A percentile compares a stretch with the other conserved stretches of the same genome.
Evolutionary conservation across 2,113 vertebrate species (phyloP).

Genomic region (Andinoacara biseriatus): DNA sequence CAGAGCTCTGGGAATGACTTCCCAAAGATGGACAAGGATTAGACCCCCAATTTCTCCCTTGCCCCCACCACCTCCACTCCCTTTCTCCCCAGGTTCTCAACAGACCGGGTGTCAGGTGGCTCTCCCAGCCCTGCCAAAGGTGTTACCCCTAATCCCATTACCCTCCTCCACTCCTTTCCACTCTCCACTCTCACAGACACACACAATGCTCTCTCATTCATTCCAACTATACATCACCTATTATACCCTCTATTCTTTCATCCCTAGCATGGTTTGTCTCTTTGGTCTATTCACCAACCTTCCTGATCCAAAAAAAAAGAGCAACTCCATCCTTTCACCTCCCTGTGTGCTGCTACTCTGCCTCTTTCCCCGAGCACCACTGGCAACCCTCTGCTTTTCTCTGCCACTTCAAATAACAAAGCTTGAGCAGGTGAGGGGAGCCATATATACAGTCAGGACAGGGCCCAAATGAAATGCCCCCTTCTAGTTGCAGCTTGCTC

Average conservation of each 20-base stretch:
- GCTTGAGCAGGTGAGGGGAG: conserved; percentile 45
- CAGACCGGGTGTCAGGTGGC: conserved; percentile 98
- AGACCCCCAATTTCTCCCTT: conserved; percentile 82
- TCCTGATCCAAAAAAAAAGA: conserved; percentile 66
- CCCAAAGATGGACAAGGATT: conserved; percentile 98
- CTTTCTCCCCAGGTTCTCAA: conserved; percentile 82
- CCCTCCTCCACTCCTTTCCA: conserved; percentile 67
- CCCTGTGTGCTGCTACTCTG: conserved; percentile 26
- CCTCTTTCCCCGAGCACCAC: conserved; percentile 44
- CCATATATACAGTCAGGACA: conserved; percentile 30
- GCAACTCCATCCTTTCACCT: conserved; percentile 57
- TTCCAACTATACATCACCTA: conserved; percentile 63
- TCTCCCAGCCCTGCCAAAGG: conserved; percentile 89
- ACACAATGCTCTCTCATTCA: conserved; percentile 56
- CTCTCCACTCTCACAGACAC: conserved; percentile 43
- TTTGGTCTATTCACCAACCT: conserved; percentile 50
- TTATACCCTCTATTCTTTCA: conserved; percentile 65
- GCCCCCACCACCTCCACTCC: conserved; percentile 54
- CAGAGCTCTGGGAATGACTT: conserved; percentile 95
- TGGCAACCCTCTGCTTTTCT: conserved; percentile 52
- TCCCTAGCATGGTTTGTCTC: conserved; percentile 57
- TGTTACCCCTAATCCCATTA: conserved; percentile 99
- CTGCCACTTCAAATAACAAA: conserved; percentile 12
- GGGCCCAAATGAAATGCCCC: conserved; percentile 46
- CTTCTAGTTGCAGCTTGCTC: conserved; percentile 25